Evolutionary conservation across 2,888 invertebrate genomes (phyloP).

Genomic region (Pammene aurita): DNA sequence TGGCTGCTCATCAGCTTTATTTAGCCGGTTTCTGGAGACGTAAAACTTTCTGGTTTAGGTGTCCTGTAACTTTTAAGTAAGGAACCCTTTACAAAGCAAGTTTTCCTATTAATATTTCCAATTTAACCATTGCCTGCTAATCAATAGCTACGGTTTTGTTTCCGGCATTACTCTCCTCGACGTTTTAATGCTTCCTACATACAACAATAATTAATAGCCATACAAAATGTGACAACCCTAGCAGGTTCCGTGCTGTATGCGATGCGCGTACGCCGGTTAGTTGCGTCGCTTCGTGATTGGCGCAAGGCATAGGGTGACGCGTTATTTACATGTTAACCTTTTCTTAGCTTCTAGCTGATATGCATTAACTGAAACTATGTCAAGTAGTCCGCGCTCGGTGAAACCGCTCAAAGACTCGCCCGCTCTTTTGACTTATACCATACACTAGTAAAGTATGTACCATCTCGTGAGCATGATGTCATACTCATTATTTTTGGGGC

Average conservation of each 20-base stretch:
- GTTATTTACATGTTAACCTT: not conserved
- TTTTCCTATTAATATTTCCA: too few species aligned
- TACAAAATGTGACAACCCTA: conserved; percentile 46
- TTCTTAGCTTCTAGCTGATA: too few species aligned
- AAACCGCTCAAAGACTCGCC: not conserved
- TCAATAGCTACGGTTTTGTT: too few species aligned
- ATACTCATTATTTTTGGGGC: conserved; percentile 71
- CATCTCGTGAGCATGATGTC: conserved; percentile 61
- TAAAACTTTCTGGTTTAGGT: too few species aligned
- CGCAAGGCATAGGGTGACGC: conserved; percentile 14
- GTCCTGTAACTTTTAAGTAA: too few species aligned
- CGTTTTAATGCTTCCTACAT: too few species aligned
- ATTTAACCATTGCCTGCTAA: too few species aligned
- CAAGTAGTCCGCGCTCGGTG: too few species aligned
- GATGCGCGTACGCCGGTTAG: conserved; percentile 36
- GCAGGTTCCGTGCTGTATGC: conserved; percentile 48
- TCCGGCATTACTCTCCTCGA: too few species aligned
- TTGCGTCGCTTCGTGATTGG: conserved; percentile 33
- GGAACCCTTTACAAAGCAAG: too few species aligned
- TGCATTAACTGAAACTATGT: not conserved
- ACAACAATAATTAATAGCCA: not conserved
- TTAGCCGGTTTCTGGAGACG: too few species aligned
- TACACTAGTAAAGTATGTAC: conserved; percentile 21
- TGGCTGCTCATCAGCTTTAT: too few species aligned
- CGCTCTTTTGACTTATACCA: conserved; percentile 5